Evolutionary conservation across 1,140 invertebrate genomes (phyloP).

Genomic region (Pseudomyrmex sp.): DNA sequence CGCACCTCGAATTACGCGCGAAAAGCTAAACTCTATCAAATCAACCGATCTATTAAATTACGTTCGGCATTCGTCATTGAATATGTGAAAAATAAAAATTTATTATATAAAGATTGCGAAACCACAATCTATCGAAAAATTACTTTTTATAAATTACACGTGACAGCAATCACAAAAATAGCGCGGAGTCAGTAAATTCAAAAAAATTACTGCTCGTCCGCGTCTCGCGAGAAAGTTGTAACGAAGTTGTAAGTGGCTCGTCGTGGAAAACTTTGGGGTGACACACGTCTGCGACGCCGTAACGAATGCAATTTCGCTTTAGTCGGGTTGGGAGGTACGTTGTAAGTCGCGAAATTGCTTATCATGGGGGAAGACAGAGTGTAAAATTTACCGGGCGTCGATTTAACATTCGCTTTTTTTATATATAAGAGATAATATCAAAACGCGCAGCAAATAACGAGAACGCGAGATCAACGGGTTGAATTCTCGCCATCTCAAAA

Average conservation of each 20-base stretch:
- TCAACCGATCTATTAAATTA: too few relatives aligned
- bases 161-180: conserved; percentile 43
- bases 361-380: conserved; percentile 31
- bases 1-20: too few relatives aligned
- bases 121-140: conserved; percentile 45
- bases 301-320: conserved; percentile 71
- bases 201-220: conserved; percentile 64
- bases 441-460: not conserved
- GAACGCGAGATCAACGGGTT: too few relatives aligned
- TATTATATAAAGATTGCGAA: too few relatives aligned
- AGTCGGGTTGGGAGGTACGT: conserved; percentile 24
- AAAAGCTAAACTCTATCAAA: too few relatives aligned
- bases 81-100: too few relatives aligned
- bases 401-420: not conserved
- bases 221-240: conserved; percentile 62
- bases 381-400: not conserved
- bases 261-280: conserved; percentile 63
- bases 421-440: not conserved
- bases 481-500: too few relatives aligned
- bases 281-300: conserved; percentile 54
- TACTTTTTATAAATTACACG: conserved; percentile 20
- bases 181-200: conserved; percentile 57
- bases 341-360: conserved; percentile 68
- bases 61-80: too few relatives aligned
- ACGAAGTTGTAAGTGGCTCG: conserved; percentile 70